Conservation (phyloP, 2,888 invertebrate species). For the Troglohyphantes excavatus region DNA sequence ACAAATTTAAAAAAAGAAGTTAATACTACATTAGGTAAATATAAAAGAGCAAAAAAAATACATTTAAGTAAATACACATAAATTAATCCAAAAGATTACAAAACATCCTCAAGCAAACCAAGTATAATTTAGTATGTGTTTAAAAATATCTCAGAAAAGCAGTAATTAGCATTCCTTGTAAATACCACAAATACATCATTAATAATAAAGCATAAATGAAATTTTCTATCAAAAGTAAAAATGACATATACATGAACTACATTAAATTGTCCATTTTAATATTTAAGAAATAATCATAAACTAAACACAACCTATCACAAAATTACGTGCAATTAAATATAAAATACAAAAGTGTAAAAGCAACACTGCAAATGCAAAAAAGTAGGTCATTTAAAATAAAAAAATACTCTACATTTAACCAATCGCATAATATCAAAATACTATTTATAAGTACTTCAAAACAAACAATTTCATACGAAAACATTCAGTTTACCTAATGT, state of each 20-base stretch:
- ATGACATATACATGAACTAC: not conserved
- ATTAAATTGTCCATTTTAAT: not conserved
- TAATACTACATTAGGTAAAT: not conserved
- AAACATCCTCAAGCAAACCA: not conserved
- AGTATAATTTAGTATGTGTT: not conserved
- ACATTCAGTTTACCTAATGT: too few relatives aligned
- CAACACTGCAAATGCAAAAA: not conserved
- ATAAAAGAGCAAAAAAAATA: not conserved
- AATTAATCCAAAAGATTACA: not conserved
- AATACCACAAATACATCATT: not conserved
- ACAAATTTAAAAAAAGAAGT: slow-evolving; percentile 43
- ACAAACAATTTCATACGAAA: too few relatives aligned
- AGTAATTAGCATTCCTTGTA: not conserved
- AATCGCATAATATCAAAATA: too few relatives aligned
- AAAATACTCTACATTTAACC: not conserved
- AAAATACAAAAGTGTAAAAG: not conserved
- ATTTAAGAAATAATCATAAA: not conserved
- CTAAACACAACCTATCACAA: not conserved
- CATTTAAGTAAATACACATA: not conserved
- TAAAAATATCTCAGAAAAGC: not conserved
- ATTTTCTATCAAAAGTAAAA: not conserved
- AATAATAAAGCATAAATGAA: not conserved
- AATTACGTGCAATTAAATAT: not conserved
- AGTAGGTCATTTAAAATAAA: not conserved
- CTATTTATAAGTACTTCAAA: too few relatives aligned